Conservation (phyloP, 2,888 invertebrate genomes). For the Acanthococcus lagerstroemiae region DNA sequence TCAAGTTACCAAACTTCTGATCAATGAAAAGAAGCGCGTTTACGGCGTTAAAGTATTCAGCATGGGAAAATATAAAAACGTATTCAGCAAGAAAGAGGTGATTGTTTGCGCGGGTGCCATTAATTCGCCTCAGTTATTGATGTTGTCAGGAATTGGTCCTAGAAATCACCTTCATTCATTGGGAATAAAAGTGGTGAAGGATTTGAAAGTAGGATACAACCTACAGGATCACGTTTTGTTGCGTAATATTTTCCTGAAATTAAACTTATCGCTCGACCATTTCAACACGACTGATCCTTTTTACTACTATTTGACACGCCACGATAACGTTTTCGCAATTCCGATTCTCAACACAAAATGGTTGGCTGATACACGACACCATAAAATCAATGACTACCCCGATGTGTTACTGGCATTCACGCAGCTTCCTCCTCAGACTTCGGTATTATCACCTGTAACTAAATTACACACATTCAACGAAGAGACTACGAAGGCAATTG, state of each 20-base stretch:
- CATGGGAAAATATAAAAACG: conserved; percentile 44
- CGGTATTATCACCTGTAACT: not conserved
- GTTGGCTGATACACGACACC: not conserved
- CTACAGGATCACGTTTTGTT: conserved; percentile 81
- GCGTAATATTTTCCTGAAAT: conserved; percentile 43
- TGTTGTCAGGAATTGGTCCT: conserved; percentile 80
- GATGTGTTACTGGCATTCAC: not conserved
- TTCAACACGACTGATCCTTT: not conserved
- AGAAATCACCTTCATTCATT: conserved; percentile 57
- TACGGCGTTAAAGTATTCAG: conserved; percentile 60
- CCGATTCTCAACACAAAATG: not conserved
- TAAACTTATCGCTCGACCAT: conserved; percentile 34
- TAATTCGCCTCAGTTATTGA: conserved; percentile 85
- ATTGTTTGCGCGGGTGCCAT: conserved; percentile 84
- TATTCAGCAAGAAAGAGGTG: conserved; percentile 66
- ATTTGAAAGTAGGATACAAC: conserved; percentile 72
- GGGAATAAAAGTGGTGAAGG: conserved; percentile 66
- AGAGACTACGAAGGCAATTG: not conserved
- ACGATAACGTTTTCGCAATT: not conserved
- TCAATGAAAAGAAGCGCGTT: conserved; percentile 61
- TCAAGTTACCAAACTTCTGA: conserved; percentile 51
- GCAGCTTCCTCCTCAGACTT: not conserved
- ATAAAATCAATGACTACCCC: not conserved
- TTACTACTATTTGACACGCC: not conserved
- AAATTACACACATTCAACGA: not conserved